Base-by-base conservation (phyloP, 2,113 vertebrate species). In the Myiopsitta monachus region DNA sequence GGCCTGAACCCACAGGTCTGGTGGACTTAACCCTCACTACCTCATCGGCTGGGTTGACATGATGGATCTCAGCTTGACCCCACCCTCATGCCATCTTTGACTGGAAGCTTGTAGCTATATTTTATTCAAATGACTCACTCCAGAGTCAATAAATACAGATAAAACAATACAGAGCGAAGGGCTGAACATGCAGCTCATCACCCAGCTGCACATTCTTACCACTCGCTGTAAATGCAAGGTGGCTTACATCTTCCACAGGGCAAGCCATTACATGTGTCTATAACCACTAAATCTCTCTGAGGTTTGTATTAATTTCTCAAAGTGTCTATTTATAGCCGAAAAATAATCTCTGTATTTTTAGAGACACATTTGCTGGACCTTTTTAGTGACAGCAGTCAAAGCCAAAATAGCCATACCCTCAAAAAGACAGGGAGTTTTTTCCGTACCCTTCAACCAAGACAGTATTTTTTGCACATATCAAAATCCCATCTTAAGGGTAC, bases 301-400 rank as follows among this genome's bases (percentile, higher is more conserved):
- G 92, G 91, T 93, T 93, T 96, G 57, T 85, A 94, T 89, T 89
- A 1, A 52, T 92, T 92, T 91, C 70, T 84, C 63, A 76, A 94
- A 91, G 73, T 7, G 4, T 62, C 87, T 96, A 95, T 97, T 91
- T 94, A 95, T 92, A 95, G 83, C 24, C 62, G 91, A 82, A 96
- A 96, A 95, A 79, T 85, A 95, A 96, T 96, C 69, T 89, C 89
- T 1, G 0, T 95, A 97, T 94, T 92, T 97, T 95, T 96, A 95
- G 95, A 87, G 81, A 26, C 47, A 68, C 94, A 96, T 94, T 92
- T 96, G 94, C 78, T 68, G 36, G 77, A 43, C 39, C n/a, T 24
- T 92, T 91, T 87, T 76, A 87, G 87, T 52, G 74, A 79, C 87
- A 95, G 70, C 62, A 95, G 89, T 64, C 84, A 64, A 77, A 92